Evolutionary conservation across 2,888 invertebrate genomes (phyloP).

Genomic region (Drosophila fulvimacula): DNA sequence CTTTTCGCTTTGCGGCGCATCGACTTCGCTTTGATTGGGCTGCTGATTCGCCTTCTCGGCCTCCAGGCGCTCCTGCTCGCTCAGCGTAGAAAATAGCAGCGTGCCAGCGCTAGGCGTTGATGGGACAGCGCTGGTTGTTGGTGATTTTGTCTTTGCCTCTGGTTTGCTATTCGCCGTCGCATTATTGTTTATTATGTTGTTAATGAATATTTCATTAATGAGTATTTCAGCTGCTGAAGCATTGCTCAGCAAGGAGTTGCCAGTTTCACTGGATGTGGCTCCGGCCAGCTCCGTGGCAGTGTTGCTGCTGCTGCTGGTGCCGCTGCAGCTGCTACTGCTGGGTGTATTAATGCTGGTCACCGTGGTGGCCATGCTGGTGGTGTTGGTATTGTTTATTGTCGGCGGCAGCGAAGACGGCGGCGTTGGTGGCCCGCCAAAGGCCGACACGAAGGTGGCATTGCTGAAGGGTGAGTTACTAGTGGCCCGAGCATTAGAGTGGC

Average conservation of each 20-base stretch:
- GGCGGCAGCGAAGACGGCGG: conserved; percentile 62
- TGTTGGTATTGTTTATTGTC: conserved; percentile 59
- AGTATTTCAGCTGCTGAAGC: conserved; percentile 83
- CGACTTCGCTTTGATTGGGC: conserved; percentile 61
- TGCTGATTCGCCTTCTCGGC: conserved; percentile 59
- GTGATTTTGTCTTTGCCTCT: conserved; percentile 50
- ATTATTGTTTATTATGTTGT: conserved; percentile 83
- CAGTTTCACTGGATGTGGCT: conserved; percentile 26
- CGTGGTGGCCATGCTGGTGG: conserved; percentile 51
- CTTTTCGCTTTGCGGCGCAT: conserved; percentile 79
- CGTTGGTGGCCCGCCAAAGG: conserved; percentile 67
- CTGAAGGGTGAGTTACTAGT: conserved; percentile 60
- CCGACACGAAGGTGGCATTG: conserved; percentile 81
- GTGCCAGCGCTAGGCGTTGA: conserved; percentile 78
- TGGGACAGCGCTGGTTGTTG: conserved; percentile 40
- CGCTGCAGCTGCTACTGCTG: conserved; percentile 54
- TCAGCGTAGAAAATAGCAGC: conserved; percentile 80
- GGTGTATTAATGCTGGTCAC: conserved; percentile 66
- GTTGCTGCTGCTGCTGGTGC: conserved; percentile 28
- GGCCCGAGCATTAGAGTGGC: conserved; percentile 30
- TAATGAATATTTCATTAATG: conserved; percentile 84
- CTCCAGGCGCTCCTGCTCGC: conserved; percentile 82
- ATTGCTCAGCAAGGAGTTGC: conserved; percentile 67
- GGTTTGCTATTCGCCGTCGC: conserved; percentile 39
- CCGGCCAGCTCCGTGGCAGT: conserved; percentile 43